Conservation (phyloP, 2,888 invertebrate genomes). For the Autographa pulchrina region DNA sequence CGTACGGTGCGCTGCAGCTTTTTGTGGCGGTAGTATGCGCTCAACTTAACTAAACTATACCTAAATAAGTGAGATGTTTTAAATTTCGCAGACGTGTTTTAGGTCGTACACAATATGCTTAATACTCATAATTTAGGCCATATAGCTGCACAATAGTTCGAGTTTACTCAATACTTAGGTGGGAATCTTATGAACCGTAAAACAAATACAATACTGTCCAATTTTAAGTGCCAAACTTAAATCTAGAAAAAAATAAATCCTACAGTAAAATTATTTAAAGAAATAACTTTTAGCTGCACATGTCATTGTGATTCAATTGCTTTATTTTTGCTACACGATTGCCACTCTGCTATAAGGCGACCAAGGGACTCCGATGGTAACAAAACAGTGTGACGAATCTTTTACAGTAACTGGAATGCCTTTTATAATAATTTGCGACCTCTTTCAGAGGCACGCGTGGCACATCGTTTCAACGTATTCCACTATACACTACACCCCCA, state of each 20-base stretch:
- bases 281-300: not conserved
- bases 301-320: not conserved
- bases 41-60: slow-evolving; percentile 22
- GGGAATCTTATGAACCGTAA: slow-evolving; percentile 56
- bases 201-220: slow-evolving; percentile 14
- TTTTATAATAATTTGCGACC: slow-evolving; percentile 48
- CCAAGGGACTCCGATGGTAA: slow-evolving; percentile 44
- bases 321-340: not conserved
- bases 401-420: slow-evolving; percentile 64
- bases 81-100: slow-evolving; percentile 48
- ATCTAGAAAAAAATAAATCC: not conserved
- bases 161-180: slow-evolving; percentile 59
- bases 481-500: slow-evolving; percentile 31
- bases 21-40: no score
- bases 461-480: slow-evolving; percentile 54
- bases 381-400: slow-evolving; percentile 27
- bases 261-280: not conserved
- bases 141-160: slow-evolving; percentile 43
- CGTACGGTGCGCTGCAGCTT: no score
- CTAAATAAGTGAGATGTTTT: slow-evolving; percentile 33
- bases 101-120: slow-evolving; percentile 59
- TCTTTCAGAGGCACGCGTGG: slow-evolving; percentile 47
- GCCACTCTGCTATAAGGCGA: not conserved
- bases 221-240: not conserved
- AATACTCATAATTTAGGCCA: slow-evolving; percentile 58